These are phyloP conservation scores for Aepyceros melampus DNA, from an alignment of 2,113 vertebrate species.

Conservation along the genomic window DNA sequence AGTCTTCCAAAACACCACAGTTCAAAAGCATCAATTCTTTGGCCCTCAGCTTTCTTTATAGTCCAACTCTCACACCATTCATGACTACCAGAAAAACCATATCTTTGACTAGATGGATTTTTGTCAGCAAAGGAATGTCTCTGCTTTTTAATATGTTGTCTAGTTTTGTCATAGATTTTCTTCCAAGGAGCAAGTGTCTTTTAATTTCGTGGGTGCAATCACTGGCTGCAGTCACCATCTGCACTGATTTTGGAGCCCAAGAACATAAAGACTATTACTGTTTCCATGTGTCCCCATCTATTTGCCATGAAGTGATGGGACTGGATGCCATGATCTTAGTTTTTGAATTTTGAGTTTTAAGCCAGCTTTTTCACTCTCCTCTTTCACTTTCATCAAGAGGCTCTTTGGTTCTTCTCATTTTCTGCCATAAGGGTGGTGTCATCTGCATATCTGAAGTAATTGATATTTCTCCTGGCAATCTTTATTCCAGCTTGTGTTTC, in stretches of 20 bases:
- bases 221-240: not conserved
- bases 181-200: not conserved
- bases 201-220: not conserved
- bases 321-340: rapidly evolving
- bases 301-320: not conserved
- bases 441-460: not conserved
- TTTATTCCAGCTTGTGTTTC: not conserved
- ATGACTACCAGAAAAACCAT: not conserved
- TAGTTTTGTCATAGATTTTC: not conserved
- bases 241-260: not conserved
- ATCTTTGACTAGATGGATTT: not conserved
- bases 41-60: not conserved
- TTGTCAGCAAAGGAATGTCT: not conserved
- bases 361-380: not conserved
- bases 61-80: not conserved
- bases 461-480: not conserved
- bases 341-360: not conserved
- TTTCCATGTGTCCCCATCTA: not conserved
- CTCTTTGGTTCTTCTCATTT: not conserved
- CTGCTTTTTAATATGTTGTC: not conserved
- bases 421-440: not conserved
- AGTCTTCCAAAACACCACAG: not conserved
- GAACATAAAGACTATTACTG: not conserved
- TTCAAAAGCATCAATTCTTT: not conserved
- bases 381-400: not conserved